These are phyloP conservation scores for Lonchura striata DNA, from an alignment of 2,113 vertebrate species.

Conservation along the genomic window DNA sequence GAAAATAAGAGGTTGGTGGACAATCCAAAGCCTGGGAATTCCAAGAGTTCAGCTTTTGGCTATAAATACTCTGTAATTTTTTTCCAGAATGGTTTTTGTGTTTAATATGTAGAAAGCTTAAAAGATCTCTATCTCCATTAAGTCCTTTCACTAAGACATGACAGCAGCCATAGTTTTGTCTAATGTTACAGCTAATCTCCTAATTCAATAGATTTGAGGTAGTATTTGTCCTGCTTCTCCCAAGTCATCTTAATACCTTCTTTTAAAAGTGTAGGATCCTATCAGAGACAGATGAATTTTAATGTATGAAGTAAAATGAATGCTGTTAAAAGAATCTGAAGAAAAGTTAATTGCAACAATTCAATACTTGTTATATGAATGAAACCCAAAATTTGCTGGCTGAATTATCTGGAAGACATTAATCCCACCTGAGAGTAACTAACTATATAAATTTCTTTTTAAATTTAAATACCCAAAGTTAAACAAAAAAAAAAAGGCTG, in stretches of 20 bases:
- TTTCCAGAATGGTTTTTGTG: neutral
- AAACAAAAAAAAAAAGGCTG: neutral
- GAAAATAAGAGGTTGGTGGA: neutral
- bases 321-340: neutral
- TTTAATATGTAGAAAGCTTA: neutral
- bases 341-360: neutral
- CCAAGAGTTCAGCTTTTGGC: neutral
- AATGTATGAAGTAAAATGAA: neutral
- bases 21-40: neutral
- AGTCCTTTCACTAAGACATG: neutral
- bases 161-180: neutral
- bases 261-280: neutral
- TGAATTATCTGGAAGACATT: neutral
- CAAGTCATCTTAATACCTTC: neutral
- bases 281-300: neutral
- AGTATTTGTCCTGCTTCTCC: neutral
- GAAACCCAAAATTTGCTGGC: neutral
- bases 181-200: neutral
- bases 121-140: neutral
- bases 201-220: neutral
- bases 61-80: neutral
- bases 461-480: neutral
- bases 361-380: neutral
- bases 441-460: neutral
- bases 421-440: neutral